These are phyloP conservation scores for Xestia ashworthii DNA, from an alignment of 2,888 invertebrate species.

Conservation along the genomic window DNA sequence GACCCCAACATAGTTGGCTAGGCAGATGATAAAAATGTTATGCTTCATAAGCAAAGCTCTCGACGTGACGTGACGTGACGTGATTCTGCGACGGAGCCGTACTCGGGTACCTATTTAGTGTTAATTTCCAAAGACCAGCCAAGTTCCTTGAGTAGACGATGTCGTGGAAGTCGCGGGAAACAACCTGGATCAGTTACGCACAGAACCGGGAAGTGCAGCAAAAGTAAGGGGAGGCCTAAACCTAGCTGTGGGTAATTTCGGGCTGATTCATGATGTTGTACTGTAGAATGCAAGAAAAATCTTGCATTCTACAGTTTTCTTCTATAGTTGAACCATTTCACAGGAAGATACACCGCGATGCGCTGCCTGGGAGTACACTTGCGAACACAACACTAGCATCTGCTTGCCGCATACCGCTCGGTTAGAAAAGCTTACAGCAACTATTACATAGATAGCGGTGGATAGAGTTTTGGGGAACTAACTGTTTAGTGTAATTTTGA, in stretches of 20 bases:
- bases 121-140: neutral
- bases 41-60: neutral
- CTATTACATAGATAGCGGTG: neutral
- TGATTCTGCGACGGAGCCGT: too few relatives aligned
- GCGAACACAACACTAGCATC: slow-evolving; percentile 85
- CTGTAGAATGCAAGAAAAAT: too few relatives aligned
- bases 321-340: neutral
- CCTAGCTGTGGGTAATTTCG: too few relatives aligned
- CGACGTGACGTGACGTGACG: too few relatives aligned
- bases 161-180: too few relatives aligned
- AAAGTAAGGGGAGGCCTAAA: too few relatives aligned
- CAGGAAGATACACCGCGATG: slow-evolving; percentile 78
- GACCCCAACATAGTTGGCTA: too few relatives aligned
- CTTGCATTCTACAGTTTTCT: neutral
- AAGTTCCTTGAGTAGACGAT: too few relatives aligned
- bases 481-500: neutral
- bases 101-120: neutral
- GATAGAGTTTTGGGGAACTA: neutral
- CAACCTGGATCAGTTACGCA: too few relatives aligned
- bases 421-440: slow-evolving; percentile 75
- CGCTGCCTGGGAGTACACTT: slow-evolving; percentile 84
- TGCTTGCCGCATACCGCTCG: slow-evolving; percentile 89
- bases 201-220: too few relatives aligned
- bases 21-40: neutral
- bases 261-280: too few relatives aligned